Evolutionary conservation across 2,888 invertebrate species (phyloP).

Genomic region (Graphium colonna): DNA sequence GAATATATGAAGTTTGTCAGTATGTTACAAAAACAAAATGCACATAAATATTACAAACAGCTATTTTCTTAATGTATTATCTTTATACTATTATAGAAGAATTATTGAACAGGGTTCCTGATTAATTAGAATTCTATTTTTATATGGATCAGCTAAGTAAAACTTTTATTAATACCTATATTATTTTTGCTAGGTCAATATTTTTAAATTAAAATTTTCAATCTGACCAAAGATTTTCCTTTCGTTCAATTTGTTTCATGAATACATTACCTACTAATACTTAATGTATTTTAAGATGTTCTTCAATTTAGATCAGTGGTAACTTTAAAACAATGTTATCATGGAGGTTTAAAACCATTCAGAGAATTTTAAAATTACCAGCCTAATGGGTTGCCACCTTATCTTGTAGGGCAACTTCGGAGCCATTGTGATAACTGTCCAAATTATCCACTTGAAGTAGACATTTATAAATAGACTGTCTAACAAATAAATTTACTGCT

Average conservation of each 20-base stretch:
- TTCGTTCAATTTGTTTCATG: no score
- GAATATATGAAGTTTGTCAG: no score
- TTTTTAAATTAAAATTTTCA: no score
- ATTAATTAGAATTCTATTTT: no score
- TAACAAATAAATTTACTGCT: slow-evolving; percentile 1
- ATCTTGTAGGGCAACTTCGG: slow-evolving; percentile 16
- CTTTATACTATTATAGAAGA: no score
- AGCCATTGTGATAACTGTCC: slow-evolving; percentile 10
- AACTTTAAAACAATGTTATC: slow-evolving; percentile 16
- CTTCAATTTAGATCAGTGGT: not conserved
- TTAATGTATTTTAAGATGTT: not conserved
- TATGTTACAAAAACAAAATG: no score
- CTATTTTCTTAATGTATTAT: no score
- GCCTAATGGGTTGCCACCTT: slow-evolving; percentile 16
- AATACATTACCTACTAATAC: not conserved
- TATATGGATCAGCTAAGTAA: no score
- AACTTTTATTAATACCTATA: no score
- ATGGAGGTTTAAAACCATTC: slow-evolving; percentile 14
- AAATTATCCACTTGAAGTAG: slow-evolving; percentile 16
- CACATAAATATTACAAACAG: no score
- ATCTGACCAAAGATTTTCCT: not conserved
- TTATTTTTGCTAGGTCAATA: no score
- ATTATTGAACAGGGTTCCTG: no score
- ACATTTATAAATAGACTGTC: slow-evolving; percentile 17
- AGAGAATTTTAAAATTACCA: slow-evolving; percentile 19